Percentiles rank a stretch among this genome's conserved stretches.
Evolutionary conservation across 2,888 invertebrate genomes (phyloP).

Genomic region (Taenaris catops): DNA sequence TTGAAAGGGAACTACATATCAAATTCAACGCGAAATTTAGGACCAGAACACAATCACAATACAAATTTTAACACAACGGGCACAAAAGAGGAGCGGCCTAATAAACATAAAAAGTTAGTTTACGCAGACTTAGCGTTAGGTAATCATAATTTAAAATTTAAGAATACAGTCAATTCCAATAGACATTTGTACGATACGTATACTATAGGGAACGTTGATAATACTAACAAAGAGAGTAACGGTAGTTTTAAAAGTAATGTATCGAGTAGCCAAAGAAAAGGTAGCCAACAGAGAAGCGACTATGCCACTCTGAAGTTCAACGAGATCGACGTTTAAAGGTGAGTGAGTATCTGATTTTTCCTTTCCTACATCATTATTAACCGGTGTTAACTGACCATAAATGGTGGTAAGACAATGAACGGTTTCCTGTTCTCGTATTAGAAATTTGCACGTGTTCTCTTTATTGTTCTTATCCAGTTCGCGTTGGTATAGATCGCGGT

Average conservation of each 20-base stretch:
- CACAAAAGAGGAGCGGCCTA: constrained; percentile 61
- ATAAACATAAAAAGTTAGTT: constrained; percentile 74
- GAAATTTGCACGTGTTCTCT: neutral
- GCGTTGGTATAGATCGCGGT: neutral
- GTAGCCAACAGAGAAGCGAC: constrained; percentile 56
- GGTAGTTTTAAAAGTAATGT: constrained; percentile 56
- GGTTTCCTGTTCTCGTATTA: constrained; percentile 3
- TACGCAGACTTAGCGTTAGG: constrained; percentile 77
- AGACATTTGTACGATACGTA: constrained; percentile 76
- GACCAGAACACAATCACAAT: constrained; percentile 51
- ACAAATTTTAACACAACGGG: constrained; percentile 56
- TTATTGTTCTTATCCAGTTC: constrained; percentile 1
- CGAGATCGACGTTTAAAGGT: constrained; percentile 76
- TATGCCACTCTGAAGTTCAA: constrained; percentile 75
- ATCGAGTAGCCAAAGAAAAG: constrained; percentile 51
- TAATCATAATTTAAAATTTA: constrained; percentile 78
- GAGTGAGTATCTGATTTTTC: constrained; percentile 30
- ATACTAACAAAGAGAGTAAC: constrained; percentile 60
- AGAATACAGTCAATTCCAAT: constrained; percentile 79
- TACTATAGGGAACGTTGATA: constrained; percentile 61
- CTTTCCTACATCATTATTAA: constrained; percentile 1
- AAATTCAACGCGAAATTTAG: constrained; percentile 66
- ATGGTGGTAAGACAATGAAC: neutral
- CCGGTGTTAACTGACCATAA: constrained; percentile 1
- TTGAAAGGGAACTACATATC: constrained; percentile 74